phyloP scores from a whole-genome alignment of 1,140 invertebrate genomes.

The Camponotus pennsylvanicus region DNA sequence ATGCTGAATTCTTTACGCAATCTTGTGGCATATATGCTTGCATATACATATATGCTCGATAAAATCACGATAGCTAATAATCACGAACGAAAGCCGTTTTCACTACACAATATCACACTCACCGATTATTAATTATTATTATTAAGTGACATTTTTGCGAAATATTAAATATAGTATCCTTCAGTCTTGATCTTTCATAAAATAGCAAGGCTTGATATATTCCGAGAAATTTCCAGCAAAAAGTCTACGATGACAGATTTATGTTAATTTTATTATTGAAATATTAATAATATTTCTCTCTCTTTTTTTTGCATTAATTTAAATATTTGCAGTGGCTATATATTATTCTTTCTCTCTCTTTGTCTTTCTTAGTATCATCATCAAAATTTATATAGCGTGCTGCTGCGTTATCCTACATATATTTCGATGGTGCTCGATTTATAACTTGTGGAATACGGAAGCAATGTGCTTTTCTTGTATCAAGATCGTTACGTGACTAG shows the following conservation, averaged over 20 bases:
- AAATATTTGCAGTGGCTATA: background rate
- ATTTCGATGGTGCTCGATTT: constrained; percentile 37
- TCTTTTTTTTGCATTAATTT: background rate
- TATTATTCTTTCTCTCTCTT: background rate
- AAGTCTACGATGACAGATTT: background rate
- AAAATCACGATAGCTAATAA: constrained; percentile 12
- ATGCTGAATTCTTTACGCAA: constrained; percentile 34
- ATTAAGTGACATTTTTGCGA: background rate
- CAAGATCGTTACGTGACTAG: constrained; percentile 69
- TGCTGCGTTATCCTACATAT: background rate
- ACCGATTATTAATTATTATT: constrained; percentile 9
- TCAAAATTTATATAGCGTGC: background rate
- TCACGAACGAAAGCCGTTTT: background rate
- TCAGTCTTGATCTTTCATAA: background rate
- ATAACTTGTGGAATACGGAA: constrained; percentile 65
- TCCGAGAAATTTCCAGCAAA: background rate
- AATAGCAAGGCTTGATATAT: background rate
- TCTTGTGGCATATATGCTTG: background rate
- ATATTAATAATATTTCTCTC: background rate
- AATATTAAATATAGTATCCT: background rate
- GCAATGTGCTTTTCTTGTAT: constrained; percentile 61
- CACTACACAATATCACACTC: background rate
- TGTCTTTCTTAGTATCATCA: background rate
- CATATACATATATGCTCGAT: background rate
- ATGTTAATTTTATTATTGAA: background rate